Evolutionary conservation across 2,797 vertebrate species (phyloP).

Genomic region (Coluber constrictor): DNA sequence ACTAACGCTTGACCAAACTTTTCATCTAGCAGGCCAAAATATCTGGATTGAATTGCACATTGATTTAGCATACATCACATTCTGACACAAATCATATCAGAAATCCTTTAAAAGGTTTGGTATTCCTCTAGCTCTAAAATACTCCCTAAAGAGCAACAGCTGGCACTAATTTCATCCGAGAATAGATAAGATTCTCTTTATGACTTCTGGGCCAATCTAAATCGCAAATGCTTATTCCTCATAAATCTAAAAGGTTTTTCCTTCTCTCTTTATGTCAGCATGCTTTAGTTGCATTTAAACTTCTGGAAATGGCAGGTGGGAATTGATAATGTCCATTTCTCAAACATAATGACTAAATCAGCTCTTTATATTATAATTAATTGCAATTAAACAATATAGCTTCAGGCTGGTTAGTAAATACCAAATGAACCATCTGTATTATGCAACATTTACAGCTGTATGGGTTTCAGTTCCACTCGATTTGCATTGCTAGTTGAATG

Average conservation of each 20-base stretch:
- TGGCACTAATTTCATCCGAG: not conserved
- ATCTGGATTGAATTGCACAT: not conserved
- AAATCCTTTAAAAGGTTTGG: not conserved
- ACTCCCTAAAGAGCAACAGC: not conserved
- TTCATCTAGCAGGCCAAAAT: not conserved
- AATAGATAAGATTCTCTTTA: not conserved
- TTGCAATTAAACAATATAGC: slow-evolving; percentile 38
- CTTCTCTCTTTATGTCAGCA: not conserved
- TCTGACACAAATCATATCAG: not conserved
- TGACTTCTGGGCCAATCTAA: not conserved
- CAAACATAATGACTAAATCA: slow-evolving; percentile 41
- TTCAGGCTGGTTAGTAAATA: slow-evolving; percentile 36
- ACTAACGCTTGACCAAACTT: not conserved
- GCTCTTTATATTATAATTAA: slow-evolving; percentile 42
- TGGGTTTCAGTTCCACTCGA: slow-evolving; percentile 23
- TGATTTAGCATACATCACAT: not conserved
- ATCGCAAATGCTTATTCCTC: not conserved
- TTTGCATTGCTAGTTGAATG: slow-evolving; percentile 22
- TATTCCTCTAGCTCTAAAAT: not conserved
- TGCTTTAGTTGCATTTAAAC: slow-evolving; percentile 1
- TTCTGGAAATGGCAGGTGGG: slow-evolving; percentile 27
- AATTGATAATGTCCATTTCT: slow-evolving; percentile 30
- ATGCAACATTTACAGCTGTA: slow-evolving; percentile 23
- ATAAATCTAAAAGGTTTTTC: not conserved
- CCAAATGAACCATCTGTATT: slow-evolving; percentile 36